These are phyloP conservation scores for Microplitis deprimator DNA, from an alignment of 2,888 invertebrate species.

Conservation along the genomic window DNA sequence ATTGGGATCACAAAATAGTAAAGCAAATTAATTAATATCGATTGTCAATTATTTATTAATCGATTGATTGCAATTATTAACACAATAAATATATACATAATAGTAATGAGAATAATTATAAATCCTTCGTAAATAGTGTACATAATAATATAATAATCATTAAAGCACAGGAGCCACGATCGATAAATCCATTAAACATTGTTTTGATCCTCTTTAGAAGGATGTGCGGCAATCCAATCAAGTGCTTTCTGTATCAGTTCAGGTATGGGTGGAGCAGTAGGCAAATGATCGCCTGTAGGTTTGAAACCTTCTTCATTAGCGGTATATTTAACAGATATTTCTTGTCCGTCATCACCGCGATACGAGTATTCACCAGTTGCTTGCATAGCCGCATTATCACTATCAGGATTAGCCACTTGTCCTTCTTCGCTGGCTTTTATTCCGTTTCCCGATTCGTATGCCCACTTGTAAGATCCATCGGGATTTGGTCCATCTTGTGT, in stretches of 20 bases:
- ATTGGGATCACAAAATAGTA: no score
- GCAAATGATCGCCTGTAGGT: conserved; percentile 69
- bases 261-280: conserved; percentile 69
- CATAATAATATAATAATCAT: no score
- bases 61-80: conserved; percentile 18
- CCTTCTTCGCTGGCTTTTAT: conserved; percentile 70
- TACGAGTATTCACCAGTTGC: conserved; percentile 69
- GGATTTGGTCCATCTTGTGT: conserved; percentile 66
- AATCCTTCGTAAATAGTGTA: not conserved
- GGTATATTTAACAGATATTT: conserved; percentile 66
- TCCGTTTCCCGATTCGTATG: conserved; percentile 72
- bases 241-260: conserved; percentile 66
- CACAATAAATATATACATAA: conserved; percentile 29
- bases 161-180: not conserved
- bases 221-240: conserved; percentile 63
- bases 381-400: conserved; percentile 61
- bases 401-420: conserved; percentile 64
- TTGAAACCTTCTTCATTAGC: conserved; percentile 71
- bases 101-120: not conserved
- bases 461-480: conserved; percentile 66
- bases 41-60: conserved; percentile 10
- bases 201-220: conserved; percentile 53
- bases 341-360: conserved; percentile 67
- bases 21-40: not conserved
- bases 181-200: conserved; percentile 31